A percentile compares a stretch with the other conserved stretches of the same genome.
phyloP scores from a whole-genome alignment of 1,140 invertebrate genomes.

The Drosophila punjabiensis region DNA sequence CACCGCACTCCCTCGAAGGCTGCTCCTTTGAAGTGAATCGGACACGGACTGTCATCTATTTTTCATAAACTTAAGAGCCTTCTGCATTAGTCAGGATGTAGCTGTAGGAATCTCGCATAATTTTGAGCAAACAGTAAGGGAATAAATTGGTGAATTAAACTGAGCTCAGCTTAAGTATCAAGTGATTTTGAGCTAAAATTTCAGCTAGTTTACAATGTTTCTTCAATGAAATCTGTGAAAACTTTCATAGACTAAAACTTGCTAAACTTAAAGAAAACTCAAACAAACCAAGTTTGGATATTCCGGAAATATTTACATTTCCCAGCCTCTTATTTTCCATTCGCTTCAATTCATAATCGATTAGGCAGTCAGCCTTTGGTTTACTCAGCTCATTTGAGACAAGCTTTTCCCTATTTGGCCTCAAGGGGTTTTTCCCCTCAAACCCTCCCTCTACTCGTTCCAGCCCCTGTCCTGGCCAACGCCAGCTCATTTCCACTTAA shows the following conservation, averaged over 20 bases:
- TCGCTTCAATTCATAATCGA: slow-evolving; percentile 34
- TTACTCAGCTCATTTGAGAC: slow-evolving; percentile 15
- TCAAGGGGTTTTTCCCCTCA: slow-evolving; percentile 4
- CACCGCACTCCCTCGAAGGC: background rate
- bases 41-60: slow-evolving; percentile 62
- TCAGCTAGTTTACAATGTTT: background rate
- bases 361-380: slow-evolving; percentile 27
- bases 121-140: background rate
- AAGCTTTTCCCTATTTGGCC: slow-evolving; percentile 13
- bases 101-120: background rate
- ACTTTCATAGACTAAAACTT: background rate
- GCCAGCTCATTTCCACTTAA: slow-evolving; percentile 16
- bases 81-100: slow-evolving; percentile 4
- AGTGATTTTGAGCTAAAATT: background rate
- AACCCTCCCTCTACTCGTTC: no score
- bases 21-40: slow-evolving; percentile 62
- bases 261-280: slow-evolving; percentile 10
- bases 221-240: no score
- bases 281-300: background rate
- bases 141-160: slow-evolving; percentile 2
- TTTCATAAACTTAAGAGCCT: slow-evolving; percentile 11
- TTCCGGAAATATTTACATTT: slow-evolving; percentile 10
- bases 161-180: no score
- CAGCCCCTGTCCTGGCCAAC: background rate
- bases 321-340: background rate